A percentile compares a stretch with the other conserved stretches of the same genome.
phyloP scores from a whole-genome alignment of 2,797 vertebrate species.

The Cryptoprocta ferox region DNA sequence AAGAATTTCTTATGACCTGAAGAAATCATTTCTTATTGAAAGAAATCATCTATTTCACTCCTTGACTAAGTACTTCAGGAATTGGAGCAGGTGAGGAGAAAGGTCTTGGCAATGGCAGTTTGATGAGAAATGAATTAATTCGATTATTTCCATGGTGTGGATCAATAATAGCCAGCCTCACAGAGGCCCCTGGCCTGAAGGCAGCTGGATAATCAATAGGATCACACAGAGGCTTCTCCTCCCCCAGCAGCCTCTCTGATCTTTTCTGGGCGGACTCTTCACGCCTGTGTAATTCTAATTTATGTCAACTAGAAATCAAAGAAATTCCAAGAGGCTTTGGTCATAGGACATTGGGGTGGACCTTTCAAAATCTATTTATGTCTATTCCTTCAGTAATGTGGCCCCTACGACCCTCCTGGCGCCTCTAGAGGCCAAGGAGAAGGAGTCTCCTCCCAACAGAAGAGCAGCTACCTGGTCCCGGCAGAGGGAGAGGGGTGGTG shows the following conservation, averaged over 20 bases:
- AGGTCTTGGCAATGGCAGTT: slow-evolving; percentile 85
- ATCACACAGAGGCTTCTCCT: slow-evolving; percentile 89
- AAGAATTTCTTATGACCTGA: slow-evolving; percentile 72
- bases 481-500: background rate
- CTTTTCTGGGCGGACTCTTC: slow-evolving; percentile 87
- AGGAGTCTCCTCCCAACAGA: slow-evolving; percentile 49
- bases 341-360: slow-evolving; percentile 86
- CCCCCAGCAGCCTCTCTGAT: slow-evolving; percentile 88
- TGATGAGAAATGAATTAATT: slow-evolving; percentile 93
- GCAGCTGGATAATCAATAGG: slow-evolving; percentile 91
- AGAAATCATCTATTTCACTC: slow-evolving; percentile 78
- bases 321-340: slow-evolving; percentile 90
- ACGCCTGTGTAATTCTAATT: slow-evolving; percentile 92
- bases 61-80: slow-evolving; percentile 83
- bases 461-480: slow-evolving; percentile 44
- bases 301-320: slow-evolving; percentile 93
- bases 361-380: slow-evolving; percentile 86
- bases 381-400: slow-evolving; percentile 79
- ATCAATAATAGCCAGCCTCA: slow-evolving; percentile 93
- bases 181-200: slow-evolving; percentile 87
- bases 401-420: slow-evolving; percentile 50
- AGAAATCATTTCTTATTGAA: slow-evolving; percentile 81
- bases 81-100: slow-evolving; percentile 74
- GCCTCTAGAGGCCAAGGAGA: background rate
- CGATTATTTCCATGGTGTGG: slow-evolving; percentile 91